Conservation (phyloP, 2,888 invertebrate species). For the Scrobipalpa atriplicella region DNA sequence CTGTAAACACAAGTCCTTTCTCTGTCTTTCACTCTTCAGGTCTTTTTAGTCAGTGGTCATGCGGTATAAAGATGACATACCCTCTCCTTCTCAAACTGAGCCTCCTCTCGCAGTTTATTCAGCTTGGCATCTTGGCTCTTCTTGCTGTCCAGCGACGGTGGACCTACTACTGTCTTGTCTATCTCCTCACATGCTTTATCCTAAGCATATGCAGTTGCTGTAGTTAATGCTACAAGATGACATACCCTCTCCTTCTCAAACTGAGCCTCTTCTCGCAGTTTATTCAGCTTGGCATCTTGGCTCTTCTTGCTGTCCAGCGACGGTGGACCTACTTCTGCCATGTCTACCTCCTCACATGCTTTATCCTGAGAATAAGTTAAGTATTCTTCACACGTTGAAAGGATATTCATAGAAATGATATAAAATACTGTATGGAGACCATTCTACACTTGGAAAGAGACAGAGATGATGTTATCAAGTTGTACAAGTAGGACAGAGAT, state of each 20-base stretch:
- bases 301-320: conserved; percentile 75
- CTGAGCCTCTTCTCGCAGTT: conserved; percentile 83
- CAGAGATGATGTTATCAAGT: too few relatives aligned
- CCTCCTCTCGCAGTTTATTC: conserved; percentile 83
- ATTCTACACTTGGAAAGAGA: too few relatives aligned
- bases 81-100: conserved; percentile 87
- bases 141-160: conserved; percentile 69
- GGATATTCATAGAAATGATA: conserved; percentile 3
- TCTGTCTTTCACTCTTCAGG: too few relatives aligned
- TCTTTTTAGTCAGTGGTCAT: too few relatives aligned
- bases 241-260: conserved; percentile 88
- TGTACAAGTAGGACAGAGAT: too few relatives aligned
- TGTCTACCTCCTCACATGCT: conserved; percentile 85
- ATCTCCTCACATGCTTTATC: conserved; percentile 86
- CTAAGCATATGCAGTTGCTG: conserved; percentile 49
- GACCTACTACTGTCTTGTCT: conserved; percentile 79
- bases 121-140: conserved; percentile 78
- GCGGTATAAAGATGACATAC: too few relatives aligned
- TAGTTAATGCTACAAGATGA: not conserved
- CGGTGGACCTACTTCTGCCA: conserved; percentile 70
- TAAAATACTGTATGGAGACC: not conserved
- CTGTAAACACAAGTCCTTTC: too few relatives aligned
- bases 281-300: conserved; percentile 78
- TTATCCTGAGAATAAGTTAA: conserved; percentile 80
- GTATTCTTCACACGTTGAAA: not conserved